Evolutionary conservation across 2,113 vertebrate genomes (phyloP), one percentile per base, ranked within the genome.

Genomic region (Psettodes erumei): DNA sequence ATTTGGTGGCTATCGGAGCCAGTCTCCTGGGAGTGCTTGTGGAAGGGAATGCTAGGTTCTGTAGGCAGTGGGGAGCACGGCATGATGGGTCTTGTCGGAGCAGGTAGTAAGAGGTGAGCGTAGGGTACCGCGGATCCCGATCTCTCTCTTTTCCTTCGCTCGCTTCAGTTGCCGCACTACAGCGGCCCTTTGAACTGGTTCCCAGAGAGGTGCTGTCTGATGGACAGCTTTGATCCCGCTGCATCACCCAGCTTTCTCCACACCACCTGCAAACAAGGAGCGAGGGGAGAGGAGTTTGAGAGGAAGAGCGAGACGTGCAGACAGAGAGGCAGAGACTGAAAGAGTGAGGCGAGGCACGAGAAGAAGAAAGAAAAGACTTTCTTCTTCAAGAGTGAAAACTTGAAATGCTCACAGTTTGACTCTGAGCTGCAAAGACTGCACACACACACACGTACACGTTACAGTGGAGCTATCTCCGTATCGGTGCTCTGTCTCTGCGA

Each of bases 171-270:
- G 88, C 81, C 43, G 6, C 21, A 69, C 93, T 98, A 99, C 95
- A 98, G 95, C 2, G 98, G 97, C 47, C 96, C 97, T 95, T 99
- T 99, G 94, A 98, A 99, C 93, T 99, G 98, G 93, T 98, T 99
- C 83, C 98, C 98, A 0, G 98, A 98, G 88, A 99, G 96, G 55
- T 98, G 97, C 91, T 99, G 98, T 82, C 97, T 93, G 92, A 99
- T 94, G 75, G 97, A 99, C 75, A 97, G 96, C 90, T 98, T 98
- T 82, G 98, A 96, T 87, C 96, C 96, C 0, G 98, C 96, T 0
- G 97, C 98, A 8, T 99, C 98, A 0, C 97, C 98, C 86, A 99
- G 93, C 86, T 99, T 99, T 76, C 97, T 91, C 98, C 98, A 99
- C 91, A 99, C 98, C 90, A 99, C 98, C 98, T 99, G 93, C 61